Evolutionary conservation across 2,888 invertebrate species (phyloP).

Genomic region (Smittia sp.): DNA sequence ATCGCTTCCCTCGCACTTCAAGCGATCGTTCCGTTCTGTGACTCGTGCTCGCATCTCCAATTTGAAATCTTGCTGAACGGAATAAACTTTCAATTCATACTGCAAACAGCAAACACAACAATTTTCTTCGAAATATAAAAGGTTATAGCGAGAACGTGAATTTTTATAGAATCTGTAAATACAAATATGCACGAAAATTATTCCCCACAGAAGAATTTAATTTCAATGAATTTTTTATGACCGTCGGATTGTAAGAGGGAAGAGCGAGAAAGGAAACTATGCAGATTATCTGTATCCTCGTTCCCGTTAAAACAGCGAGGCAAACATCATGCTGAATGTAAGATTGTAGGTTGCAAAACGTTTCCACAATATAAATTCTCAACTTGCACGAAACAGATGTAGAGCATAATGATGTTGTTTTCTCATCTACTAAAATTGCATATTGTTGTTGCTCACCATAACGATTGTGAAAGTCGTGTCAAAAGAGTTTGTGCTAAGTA

Average conservation of each 20-base stretch:
- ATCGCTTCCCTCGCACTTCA: too few relatives aligned
- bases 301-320: neutral
- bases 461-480: too few relatives aligned
- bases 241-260: neutral
- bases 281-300: neutral
- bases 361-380: slow-evolving; percentile 19
- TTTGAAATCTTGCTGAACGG: too few relatives aligned
- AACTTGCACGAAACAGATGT: slow-evolving; percentile 25
- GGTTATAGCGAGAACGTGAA: too few relatives aligned
- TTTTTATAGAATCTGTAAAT: neutral
- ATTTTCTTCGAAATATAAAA: too few relatives aligned
- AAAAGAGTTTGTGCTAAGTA: too few relatives aligned
- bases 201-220: slow-evolving; percentile 16
- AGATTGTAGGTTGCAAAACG: neutral
- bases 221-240: slow-evolving; percentile 37
- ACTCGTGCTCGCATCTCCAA: too few relatives aligned
- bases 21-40: too few relatives aligned
- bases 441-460: neutral
- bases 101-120: too few relatives aligned
- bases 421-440: slow-evolving; percentile 2
- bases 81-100: too few relatives aligned
- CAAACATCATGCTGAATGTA: neutral
- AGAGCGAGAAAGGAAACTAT: neutral
- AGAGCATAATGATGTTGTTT: slow-evolving; percentile 28
- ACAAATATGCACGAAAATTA: neutral